Evolutionary conservation across 2,113 vertebrate genomes (phyloP).

Genomic region (Epinephelus cyanopodus): DNA sequence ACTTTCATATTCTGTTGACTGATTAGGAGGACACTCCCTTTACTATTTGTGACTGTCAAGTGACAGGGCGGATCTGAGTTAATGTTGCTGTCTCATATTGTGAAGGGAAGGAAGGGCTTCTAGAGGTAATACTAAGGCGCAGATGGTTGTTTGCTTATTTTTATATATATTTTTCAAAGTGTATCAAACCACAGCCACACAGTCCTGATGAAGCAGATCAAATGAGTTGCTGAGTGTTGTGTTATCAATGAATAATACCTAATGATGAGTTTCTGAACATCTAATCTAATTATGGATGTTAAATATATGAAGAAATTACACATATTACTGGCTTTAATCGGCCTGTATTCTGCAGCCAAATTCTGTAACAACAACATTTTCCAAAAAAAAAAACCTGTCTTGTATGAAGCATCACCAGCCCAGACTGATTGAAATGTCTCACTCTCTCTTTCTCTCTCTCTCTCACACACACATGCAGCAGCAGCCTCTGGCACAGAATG

Average conservation of each 20-base stretch:
- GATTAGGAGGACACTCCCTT: too few relatives aligned
- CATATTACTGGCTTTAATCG: not conserved
- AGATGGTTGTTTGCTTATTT: not conserved
- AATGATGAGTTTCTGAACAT: too few relatives aligned
- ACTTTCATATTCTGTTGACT: too few relatives aligned
- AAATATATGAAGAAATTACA: not conserved
- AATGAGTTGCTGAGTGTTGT: not conserved
- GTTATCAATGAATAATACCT: not conserved
- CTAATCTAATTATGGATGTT: too few relatives aligned
- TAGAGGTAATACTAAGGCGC: too few relatives aligned
- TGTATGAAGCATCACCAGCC: not conserved
- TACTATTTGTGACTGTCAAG: too few relatives aligned
- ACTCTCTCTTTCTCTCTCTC: not conserved
- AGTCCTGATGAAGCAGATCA: not conserved
- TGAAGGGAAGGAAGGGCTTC: too few relatives aligned
- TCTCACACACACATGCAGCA: not conserved
- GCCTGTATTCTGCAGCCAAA: not conserved
- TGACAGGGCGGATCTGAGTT: too few relatives aligned
- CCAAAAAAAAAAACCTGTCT: not conserved
- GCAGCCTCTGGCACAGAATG: slow-evolving; percentile 25
- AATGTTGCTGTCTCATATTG: too few relatives aligned
- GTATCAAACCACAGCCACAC: not conserved
- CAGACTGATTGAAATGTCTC: slow-evolving; percentile 7
- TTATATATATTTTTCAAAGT: too few relatives aligned
- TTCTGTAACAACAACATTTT: not conserved